phyloP scores from a whole-genome alignment of 2,797 vertebrate genomes.

The Crenuchus spilurus region DNA sequence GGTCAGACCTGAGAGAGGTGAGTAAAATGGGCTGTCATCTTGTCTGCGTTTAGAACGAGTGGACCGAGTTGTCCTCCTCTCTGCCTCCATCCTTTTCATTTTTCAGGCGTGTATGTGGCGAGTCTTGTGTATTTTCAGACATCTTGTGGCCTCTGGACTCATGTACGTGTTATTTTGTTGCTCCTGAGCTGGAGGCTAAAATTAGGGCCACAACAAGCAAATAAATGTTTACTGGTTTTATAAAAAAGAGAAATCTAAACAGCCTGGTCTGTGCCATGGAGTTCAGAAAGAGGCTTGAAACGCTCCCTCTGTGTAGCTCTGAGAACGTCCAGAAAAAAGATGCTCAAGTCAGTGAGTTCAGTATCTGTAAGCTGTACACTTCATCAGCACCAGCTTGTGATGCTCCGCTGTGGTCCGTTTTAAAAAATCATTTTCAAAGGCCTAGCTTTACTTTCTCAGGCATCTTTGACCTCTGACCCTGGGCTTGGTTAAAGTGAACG shows the following conservation, averaged over 20 bases:
- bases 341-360: slow-evolving; percentile 24
- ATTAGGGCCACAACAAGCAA: slow-evolving; percentile 62
- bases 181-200: slow-evolving; percentile 59
- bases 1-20: background rate
- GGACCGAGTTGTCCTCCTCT: slow-evolving; percentile 20
- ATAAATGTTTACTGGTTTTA: slow-evolving; percentile 68
- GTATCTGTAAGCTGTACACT: slow-evolving; percentile 10
- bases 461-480: too few species aligned
- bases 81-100: slow-evolving; percentile 3
- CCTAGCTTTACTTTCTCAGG: background rate
- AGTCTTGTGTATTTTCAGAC: slow-evolving; percentile 66
- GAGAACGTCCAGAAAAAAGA: slow-evolving; percentile 34
- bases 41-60: slow-evolving; percentile 20
- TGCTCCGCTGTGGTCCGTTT: background rate
- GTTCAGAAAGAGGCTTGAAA: slow-evolving; percentile 45
- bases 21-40: slow-evolving; percentile 9
- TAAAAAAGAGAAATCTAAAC: slow-evolving; percentile 62
- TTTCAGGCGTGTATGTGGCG: slow-evolving; percentile 56
- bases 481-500: too few species aligned
- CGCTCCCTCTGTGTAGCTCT: slow-evolving; percentile 46
- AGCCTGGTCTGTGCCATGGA: slow-evolving; percentile 9
- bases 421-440: background rate
- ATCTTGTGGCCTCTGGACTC: slow-evolving; percentile 58
- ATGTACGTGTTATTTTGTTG: slow-evolving; percentile 52
- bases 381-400: background rate